Conservation (phyloP, 2,888 invertebrate genomes). For the Tipula confusa region DNA sequence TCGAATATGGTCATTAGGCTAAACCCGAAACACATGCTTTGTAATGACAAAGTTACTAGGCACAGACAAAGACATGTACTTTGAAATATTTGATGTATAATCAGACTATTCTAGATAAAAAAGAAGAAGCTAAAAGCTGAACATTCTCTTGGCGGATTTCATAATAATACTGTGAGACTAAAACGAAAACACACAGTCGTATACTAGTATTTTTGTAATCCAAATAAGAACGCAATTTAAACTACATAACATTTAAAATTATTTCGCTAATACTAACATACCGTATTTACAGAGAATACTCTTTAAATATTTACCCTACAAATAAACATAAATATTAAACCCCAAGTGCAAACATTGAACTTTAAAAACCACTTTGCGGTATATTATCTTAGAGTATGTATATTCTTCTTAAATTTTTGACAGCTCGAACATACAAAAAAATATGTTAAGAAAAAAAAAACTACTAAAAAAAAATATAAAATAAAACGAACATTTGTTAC, state of each 20-base stretch:
- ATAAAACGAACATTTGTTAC: not conserved
- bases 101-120: too few relatives aligned
- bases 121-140: too few relatives aligned
- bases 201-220: too few relatives aligned
- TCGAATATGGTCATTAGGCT: too few relatives aligned
- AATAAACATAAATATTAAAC: not conserved
- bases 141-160: too few relatives aligned
- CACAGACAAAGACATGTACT: too few relatives aligned
- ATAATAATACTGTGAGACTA: too few relatives aligned
- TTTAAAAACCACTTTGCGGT: slow-evolving; percentile 20
- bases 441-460: not conserved
- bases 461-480: not conserved
- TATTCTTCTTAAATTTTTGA: not conserved
- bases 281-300: not conserved
- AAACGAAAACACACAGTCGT: too few relatives aligned
- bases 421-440: not conserved
- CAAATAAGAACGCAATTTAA: too few relatives aligned
- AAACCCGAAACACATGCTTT: too few relatives aligned
- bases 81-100: too few relatives aligned
- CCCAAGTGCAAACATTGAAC: not conserved
- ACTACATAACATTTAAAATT: not conserved
- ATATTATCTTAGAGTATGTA: not conserved
- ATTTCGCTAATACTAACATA: not conserved
- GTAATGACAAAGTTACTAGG: too few relatives aligned
- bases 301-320: not conserved